Percentiles rank a stretch among this genome's conserved stretches.
Evolutionary conservation across 1,140 invertebrate species (phyloP).

Genomic region (Psix sp.): DNA sequence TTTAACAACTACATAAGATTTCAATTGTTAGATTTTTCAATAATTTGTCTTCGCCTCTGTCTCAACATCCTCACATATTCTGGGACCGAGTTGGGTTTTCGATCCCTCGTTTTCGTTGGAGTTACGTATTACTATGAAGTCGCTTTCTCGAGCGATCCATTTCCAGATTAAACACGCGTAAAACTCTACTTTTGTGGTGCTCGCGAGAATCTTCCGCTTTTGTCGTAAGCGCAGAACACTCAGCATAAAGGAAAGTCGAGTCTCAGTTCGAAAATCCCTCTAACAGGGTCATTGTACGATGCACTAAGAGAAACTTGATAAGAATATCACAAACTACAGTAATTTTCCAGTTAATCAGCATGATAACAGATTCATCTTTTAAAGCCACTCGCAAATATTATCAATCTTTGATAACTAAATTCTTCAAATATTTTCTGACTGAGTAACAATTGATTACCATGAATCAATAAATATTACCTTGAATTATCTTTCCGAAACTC

Average conservation of each 20-base stretch:
- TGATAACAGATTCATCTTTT: constrained; percentile 9
- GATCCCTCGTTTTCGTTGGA: constrained; percentile 17
- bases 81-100: constrained; percentile 47
- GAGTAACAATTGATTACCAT: no score
- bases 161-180: constrained; percentile 76
- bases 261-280: constrained; percentile 38
- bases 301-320: constrained; percentile 19
- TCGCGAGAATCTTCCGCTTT: constrained; percentile 58
- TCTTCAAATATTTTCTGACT: no score
- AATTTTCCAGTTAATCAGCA: constrained; percentile 11
- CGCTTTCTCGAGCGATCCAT: constrained; percentile 72
- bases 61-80: constrained; percentile 43
- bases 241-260: constrained; percentile 57
- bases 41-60: constrained; percentile 57
- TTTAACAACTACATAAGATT: no score
- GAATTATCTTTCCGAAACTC: no score
- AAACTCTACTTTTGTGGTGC: no score
- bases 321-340: constrained; percentile 23
- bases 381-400: no score
- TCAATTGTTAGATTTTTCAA: constrained; percentile 48
- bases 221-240: constrained; percentile 50
- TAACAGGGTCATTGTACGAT: constrained; percentile 56
- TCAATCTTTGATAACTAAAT: constrained; percentile 5
- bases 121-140: constrained; percentile 60
- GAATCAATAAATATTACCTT: no score